Conservation (phyloP, 2,888 invertebrate species). For the Brenthis daphne region DNA sequence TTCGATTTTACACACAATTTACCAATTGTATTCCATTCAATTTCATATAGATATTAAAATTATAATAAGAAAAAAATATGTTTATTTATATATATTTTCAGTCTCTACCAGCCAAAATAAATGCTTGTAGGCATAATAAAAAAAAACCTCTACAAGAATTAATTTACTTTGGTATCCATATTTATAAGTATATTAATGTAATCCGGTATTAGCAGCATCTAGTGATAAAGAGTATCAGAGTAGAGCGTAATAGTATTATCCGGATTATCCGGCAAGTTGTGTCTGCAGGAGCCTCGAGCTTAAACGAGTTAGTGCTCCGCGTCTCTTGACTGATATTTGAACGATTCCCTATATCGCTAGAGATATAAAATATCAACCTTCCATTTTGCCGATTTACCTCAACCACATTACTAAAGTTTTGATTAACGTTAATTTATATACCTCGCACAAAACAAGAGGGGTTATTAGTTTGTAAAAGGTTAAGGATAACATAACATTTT, state of each 20-base stretch:
- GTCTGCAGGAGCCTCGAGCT: conserved; percentile 34
- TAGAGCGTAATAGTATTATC: conserved; percentile 61
- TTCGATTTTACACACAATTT: conserved; percentile 20
- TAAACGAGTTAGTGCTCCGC: conserved; percentile 29
- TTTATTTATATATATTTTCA: background rate
- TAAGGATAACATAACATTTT: no score
- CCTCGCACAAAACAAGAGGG: no score
- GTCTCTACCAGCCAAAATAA: no score
- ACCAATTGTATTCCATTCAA: background rate
- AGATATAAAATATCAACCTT: background rate
- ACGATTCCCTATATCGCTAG: conserved; percentile 2
- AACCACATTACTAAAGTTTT: no score
- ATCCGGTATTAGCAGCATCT: conserved; percentile 23
- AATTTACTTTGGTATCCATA: background rate
- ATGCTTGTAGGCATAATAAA: no score
- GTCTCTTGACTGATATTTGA: conserved; percentile 20
- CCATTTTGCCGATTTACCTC: no score
- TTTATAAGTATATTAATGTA: conserved; percentile 14
- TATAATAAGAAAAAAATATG: no score
- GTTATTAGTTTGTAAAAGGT: no score
- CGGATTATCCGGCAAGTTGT: conserved; percentile 68
- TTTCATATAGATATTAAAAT: background rate
- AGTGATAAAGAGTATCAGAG: conserved; percentile 42
- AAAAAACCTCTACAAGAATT: background rate
- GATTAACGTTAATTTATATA: no score